phyloP scores from a whole-genome alignment of 2,797 vertebrate genomes.

The Acrossocheilus wenchowensis region DNA sequence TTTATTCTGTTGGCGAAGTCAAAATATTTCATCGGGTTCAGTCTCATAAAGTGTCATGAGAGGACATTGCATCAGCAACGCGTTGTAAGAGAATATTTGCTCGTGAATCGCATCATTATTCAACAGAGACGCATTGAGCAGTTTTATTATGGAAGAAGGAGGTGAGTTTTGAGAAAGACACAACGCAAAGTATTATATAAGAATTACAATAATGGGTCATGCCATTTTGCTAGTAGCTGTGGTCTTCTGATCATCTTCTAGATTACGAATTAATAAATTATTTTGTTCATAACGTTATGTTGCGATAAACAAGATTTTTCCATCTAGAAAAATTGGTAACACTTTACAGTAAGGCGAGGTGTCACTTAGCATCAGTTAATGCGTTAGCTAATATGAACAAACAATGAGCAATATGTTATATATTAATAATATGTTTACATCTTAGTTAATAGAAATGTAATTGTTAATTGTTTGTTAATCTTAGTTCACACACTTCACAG shows the following conservation, averaged over 20 bases:
- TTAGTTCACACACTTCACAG: not conserved
- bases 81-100: not conserved
- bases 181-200: not conserved
- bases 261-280: not conserved
- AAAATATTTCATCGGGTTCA: not conserved
- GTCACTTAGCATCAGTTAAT: not conserved
- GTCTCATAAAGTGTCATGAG: not conserved
- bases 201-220: too few relatives aligned
- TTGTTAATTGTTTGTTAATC: not conserved
- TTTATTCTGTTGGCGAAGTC: not conserved
- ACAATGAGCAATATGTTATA: not conserved
- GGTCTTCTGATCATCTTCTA: not conserved
- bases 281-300: not conserved
- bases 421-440: not conserved
- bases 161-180: slow-evolving; percentile 61
- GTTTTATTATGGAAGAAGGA: slow-evolving; percentile 73
- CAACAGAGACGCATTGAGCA: not conserved
- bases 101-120: not conserved
- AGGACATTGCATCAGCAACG: slow-evolving; percentile 4
- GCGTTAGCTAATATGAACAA: not conserved
- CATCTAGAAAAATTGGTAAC: too few relatives aligned
- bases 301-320: not conserved
- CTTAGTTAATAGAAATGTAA: not conserved
- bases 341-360: too few relatives aligned
- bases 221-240: too few relatives aligned